Conservation (phyloP, 2,113 vertebrate genomes). For the Sitta europaea region DNA sequence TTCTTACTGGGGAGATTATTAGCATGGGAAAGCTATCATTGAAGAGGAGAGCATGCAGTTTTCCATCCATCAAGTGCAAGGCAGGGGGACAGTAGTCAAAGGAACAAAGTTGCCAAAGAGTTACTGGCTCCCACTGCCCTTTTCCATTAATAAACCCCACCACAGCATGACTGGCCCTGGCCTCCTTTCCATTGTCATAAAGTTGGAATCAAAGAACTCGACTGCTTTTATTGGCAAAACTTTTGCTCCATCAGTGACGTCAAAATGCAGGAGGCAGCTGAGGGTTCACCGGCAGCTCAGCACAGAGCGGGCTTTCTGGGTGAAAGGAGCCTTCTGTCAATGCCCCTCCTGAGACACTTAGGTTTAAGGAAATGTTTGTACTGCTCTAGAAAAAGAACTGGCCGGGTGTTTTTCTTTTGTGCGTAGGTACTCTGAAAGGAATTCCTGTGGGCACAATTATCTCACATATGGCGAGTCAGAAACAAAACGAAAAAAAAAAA, state of each 20-base stretch:
- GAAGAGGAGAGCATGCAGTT: background rate
- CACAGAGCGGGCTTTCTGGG: constrained; percentile 30
- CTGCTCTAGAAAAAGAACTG: constrained; percentile 73
- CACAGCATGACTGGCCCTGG: background rate
- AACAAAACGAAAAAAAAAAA: constrained; percentile 39
- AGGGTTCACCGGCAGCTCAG: constrained; percentile 28
- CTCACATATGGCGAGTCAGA: constrained; percentile 75
- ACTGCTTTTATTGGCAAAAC: constrained; percentile 74
- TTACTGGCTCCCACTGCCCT: background rate
- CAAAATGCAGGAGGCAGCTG: constrained; percentile 49
- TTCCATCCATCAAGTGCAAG: background rate
- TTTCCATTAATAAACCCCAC: constrained; percentile 69
- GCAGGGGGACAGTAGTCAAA: background rate
- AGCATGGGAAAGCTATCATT: background rate
- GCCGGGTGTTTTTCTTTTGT: constrained; percentile 78
- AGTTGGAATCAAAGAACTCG: constrained; percentile 67
- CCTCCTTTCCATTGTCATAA: constrained; percentile 64
- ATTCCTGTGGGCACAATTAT: constrained; percentile 77
- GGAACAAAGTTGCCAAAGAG: background rate
- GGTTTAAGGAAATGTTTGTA: constrained; percentile 80
- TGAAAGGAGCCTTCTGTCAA: constrained; percentile 76
- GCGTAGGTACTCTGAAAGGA: constrained; percentile 76
- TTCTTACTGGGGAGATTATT: background rate
- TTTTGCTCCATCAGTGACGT: constrained; percentile 60
- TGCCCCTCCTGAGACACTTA: constrained; percentile 74